Evolutionary conservation across 2,113 vertebrate genomes (phyloP).

Genomic region (Leptosomus discolor): DNA sequence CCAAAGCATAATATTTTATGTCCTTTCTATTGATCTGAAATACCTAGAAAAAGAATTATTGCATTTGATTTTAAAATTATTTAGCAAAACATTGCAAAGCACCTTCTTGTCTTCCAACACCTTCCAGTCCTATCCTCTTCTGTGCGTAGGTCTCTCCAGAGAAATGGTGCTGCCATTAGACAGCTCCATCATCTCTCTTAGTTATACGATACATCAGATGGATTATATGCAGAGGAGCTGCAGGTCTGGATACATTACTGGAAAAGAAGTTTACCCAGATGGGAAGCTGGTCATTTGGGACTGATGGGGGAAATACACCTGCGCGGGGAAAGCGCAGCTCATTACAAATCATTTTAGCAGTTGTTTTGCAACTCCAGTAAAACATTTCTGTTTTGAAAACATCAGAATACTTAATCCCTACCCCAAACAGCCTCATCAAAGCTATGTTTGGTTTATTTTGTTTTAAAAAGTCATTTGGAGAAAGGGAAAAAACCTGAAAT

Average conservation of each 20-base stretch:
- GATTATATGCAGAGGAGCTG: background rate
- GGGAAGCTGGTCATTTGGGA: background rate
- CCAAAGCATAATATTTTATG: background rate
- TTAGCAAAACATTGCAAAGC: background rate
- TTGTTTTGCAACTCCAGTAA: background rate
- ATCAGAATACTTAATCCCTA: background rate
- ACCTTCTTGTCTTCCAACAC: background rate
- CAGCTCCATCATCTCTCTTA: background rate
- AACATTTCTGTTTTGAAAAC: background rate
- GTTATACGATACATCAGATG: background rate
- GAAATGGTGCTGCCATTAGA: background rate
- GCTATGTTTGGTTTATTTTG: background rate
- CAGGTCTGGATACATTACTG: background rate
- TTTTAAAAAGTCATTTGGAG: background rate
- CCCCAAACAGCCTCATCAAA: background rate
- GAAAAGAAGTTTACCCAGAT: background rate
- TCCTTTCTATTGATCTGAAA: background rate
- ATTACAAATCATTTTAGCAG: fast-evolving
- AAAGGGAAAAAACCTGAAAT: background rate
- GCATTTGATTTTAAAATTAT: background rate
- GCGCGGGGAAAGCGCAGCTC: background rate
- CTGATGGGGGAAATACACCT: background rate
- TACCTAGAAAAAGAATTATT: background rate
- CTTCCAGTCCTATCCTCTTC: background rate
- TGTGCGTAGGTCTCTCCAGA: background rate